Evolutionary conservation across 2,113 vertebrate genomes (phyloP), one percentile per base, ranked within the genome.

Genomic region (Pungitius pungitius): DNA sequence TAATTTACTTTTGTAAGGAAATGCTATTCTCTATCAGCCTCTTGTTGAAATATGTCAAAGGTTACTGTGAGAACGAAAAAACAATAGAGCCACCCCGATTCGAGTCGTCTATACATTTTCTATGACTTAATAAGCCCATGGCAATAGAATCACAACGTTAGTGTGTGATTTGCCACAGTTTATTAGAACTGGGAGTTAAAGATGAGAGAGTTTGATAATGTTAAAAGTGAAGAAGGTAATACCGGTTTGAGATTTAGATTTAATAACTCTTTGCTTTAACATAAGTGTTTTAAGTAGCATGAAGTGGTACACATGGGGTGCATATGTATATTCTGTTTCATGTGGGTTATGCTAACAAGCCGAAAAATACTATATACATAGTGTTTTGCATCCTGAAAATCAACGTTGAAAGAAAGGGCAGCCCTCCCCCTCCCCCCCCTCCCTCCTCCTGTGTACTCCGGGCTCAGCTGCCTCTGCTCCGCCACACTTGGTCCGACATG

Each of bases 401-500:
- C 22, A 49, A 81, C 9, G 20, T 35, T 13, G 45, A 39, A 58
- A 54, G 13, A 52, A 45, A 33, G 33, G 33, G 24, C 15, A 60
- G 12, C 18, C 10, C n/a, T 58, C 12, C 66, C 69, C 7, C 65
- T 68, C 5, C 22, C n/a, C 17, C 15, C 40, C 6, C 65, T 33
- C 4, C 20, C 55, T 63, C 64, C 56, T 73, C 66, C 61, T 61
- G 69, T 63, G 26, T 72, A 59, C 65, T 79, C 57, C 68, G 18
- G 61, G 61, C 72, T 83, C 67, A 78, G 85, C 82, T 82, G 73
- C 78, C 69, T 68, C 75, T 42, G 71, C 86, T 78, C 67, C 85
- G 60, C 73, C 60, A 85, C 85, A 75, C 77, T 81, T 85, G 84
- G 82, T 86, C 85, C 87, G 81, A 86, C 89, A 87, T 85, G 85